These are phyloP conservation scores for Rhinoptilus africanus DNA, from an alignment of 2,113 vertebrate species.

Conservation along the genomic window DNA sequence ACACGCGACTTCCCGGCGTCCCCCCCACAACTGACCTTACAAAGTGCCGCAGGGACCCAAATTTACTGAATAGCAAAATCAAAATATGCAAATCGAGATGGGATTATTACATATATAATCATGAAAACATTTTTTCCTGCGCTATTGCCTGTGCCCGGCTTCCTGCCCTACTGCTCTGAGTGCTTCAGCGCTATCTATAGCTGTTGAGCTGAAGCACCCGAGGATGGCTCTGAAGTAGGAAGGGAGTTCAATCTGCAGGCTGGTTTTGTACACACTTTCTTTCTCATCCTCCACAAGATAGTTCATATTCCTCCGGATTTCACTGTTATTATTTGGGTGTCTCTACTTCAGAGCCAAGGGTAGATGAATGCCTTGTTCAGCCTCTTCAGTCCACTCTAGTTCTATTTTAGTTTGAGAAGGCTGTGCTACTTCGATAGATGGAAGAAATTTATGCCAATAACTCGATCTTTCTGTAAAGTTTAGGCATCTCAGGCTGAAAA, in stretches of 20 bases:
- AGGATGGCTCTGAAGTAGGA: constrained; percentile 64
- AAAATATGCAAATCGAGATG: constrained; percentile 14
- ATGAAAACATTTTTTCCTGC: constrained; percentile 14
- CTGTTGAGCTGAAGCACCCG: constrained; percentile 66
- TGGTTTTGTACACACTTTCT: constrained; percentile 51
- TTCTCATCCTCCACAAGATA: constrained; percentile 43
- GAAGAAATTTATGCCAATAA: background rate
- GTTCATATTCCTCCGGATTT: constrained; percentile 42
- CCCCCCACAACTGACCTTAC: background rate
- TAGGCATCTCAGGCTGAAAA: background rate
- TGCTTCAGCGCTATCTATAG: constrained; percentile 19
- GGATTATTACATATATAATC: constrained; percentile 26
- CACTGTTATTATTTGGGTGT: constrained; percentile 22
- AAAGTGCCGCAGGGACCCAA: background rate
- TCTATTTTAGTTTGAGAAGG: constrained; percentile 63
- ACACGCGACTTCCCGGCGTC: accelerated
- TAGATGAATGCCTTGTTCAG: constrained; percentile 51
- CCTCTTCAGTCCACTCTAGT: constrained; percentile 64
- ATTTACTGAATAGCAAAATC: constrained; percentile 59
- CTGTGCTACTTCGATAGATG: background rate
- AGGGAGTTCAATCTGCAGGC: constrained; percentile 47
- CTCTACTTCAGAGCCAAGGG: constrained; percentile 21
- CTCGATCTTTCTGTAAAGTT: constrained; percentile 16
- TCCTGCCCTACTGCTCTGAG: constrained; percentile 59
- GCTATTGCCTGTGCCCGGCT: constrained; percentile 33